Evolutionary conservation across 2,113 vertebrate species (phyloP).

Genomic region (Ammospiza nelsoni): DNA sequence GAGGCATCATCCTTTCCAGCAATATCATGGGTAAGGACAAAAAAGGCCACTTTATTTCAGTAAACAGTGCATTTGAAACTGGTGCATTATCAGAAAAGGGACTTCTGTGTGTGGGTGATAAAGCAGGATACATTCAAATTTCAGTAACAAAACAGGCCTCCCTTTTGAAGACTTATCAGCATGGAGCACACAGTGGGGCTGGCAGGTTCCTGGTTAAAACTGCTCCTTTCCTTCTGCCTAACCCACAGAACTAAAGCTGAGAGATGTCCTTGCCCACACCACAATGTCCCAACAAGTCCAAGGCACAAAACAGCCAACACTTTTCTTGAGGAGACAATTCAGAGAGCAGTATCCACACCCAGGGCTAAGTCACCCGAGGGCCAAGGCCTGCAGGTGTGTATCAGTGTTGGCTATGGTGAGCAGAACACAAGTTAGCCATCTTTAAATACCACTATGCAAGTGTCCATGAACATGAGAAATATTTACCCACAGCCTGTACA

Average conservation of each 20-base stretch:
- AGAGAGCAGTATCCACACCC: neutral
- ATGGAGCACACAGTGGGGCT: neutral
- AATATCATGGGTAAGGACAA: neutral
- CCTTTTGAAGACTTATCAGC: neutral
- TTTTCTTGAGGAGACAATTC: neutral
- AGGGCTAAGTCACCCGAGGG: neutral
- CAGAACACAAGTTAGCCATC: neutral
- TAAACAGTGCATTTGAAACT: neutral
- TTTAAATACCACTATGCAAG: neutral
- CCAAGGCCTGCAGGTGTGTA: neutral
- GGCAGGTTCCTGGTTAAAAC: neutral
- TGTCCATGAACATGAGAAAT: neutral
- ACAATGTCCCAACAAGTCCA: neutral
- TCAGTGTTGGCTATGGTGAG: neutral
- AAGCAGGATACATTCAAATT: neutral
- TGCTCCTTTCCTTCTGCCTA: neutral
- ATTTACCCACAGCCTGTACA: neutral
- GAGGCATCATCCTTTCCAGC: neutral
- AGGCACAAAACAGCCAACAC: neutral
- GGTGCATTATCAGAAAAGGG: neutral
- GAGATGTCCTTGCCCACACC: neutral
- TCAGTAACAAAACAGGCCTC: neutral
- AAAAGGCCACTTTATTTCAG: neutral
- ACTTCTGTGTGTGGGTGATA: slow-evolving; percentile 6
- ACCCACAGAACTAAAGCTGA: neutral